These are phyloP conservation scores for Drosophila neoperkinsi DNA, from an alignment of 2,888 invertebrate species.

Conservation along the genomic window DNA sequence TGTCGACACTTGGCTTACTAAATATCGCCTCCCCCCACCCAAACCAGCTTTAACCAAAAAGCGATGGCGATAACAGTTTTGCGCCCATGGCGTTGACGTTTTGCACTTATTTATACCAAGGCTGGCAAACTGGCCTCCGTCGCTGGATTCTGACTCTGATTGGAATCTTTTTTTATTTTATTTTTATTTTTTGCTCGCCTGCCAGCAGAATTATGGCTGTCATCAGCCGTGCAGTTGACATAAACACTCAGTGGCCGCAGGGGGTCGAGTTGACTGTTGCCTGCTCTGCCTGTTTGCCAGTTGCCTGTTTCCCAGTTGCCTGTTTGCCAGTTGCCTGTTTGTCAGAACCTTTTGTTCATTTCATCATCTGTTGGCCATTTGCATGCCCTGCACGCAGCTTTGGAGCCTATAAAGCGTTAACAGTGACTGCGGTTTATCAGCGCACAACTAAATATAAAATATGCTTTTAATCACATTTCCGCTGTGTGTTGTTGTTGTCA, in stretches of 20 bases:
- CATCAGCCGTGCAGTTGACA: constrained; percentile 80
- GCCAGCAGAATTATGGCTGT: constrained; percentile 79
- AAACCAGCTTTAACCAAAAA: constrained; percentile 37
- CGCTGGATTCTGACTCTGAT: constrained; percentile 46
- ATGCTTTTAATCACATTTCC: constrained; percentile 82
- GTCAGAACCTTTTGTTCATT: constrained; percentile 49
- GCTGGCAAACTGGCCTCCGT: constrained; percentile 52
- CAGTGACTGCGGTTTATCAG: constrained; percentile 31
- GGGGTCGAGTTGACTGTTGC: constrained; percentile 71
- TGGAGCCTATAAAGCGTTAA: constrained; percentile 48
- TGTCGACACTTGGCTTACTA: constrained; percentile 78
- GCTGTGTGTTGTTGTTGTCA: constrained; percentile 40
- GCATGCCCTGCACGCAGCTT: constrained; percentile 75
- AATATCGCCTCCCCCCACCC: constrained; percentile 64
- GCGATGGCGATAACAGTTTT: constrained; percentile 80
- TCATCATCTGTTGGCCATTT: constrained; percentile 54
- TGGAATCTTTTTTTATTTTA: constrained; percentile 51
- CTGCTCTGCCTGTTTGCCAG: constrained; percentile 18
- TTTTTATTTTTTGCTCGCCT: constrained; percentile 19
- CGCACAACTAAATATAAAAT: constrained; percentile 73
- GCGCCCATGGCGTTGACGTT: constrained; percentile 81
- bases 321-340: constrained; percentile 22
- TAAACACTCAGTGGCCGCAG: constrained; percentile 75
- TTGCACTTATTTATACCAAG: constrained; percentile 72
- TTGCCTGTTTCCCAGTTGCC: constrained; percentile 19